Evolutionary conservation across 2,113 vertebrate species (phyloP), one percentile per base, ranked within the genome.

Genomic region (Prietella phreatophila): DNA sequence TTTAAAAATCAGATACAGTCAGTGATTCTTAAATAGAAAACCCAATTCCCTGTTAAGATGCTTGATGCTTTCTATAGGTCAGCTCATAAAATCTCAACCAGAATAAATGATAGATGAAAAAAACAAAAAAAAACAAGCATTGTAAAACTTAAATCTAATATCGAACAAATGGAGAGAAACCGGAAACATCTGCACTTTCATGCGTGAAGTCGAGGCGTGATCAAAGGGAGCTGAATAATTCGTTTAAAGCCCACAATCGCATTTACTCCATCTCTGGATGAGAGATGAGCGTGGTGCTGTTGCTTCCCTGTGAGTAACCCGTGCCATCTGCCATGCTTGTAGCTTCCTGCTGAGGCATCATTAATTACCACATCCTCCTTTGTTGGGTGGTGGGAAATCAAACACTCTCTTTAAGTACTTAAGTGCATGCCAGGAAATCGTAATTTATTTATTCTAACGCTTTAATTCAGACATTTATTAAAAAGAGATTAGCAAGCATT

Each of bases 351-450:
- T 78, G 90, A 91, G 91, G 84, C 88, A 89, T 87, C 88, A 91
- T 92, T 92, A 92, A 92, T 92, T 92, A 92, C 91, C 90, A 86
- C 83, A 50, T 89, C 90, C 89, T 88, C 91, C 89, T 82, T 88
- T 53, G 88, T 89, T 69, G 89, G 89, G 84, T 85, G 88, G 88
- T 89, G 89, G 84, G 84, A 89, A 88, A 88, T 90, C 86, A 91
- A 92, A 92, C 90, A 91, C 89, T 91, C 82, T 89, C 88, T 91
- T 92, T 89, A 92, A 92, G 88, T 65, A 65, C 89, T 90, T 90
- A 89, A 89, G 82, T 80, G 87, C 84, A 79, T 87, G 91, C 89
- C 90, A 90, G 89, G 82, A 92, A 87, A 92, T 92, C 61, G 69
- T 63, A 75, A 91, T 56, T 91, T 90, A 90, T 90, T 91, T 90